Base-by-base conservation (phyloP, 2,888 invertebrate genomes). In the Graphium colonna region DNA sequence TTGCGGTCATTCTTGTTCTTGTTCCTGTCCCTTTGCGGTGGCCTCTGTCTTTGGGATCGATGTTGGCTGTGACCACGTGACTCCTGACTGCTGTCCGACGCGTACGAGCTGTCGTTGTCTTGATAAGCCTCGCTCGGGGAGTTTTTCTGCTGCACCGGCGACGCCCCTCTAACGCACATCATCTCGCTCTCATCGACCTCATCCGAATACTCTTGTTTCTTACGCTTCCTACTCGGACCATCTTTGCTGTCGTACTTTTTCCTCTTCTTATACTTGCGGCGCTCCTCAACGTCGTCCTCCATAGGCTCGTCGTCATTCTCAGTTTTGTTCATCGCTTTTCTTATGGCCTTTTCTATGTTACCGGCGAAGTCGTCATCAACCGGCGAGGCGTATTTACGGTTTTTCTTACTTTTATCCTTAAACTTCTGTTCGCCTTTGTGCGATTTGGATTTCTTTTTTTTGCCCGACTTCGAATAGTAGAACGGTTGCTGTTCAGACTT, bases 101-200 rank as follows among this genome's bases (percentile, higher is more conserved):
- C 83, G 60, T 89, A 91, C 0, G 91, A 90, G 60, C 86, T 87
- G 1, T 91, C 90, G 41, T n/a, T n/a, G n/a, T 91, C 91, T 49
- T 80, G 70, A 67, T 83, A 85, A 50, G 77, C 64, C 60, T 81
- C 83, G 41, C 63, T 68, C 33, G 77, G 67, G 31, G 75, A 76
- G 38, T 75, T 67, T 60, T 69, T 79, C n/a, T n/a, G n/a, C 38
- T 78, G 79, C 17, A 90, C 84, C 7, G 95, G 94, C 49, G 95
- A 95, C 13, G 94, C 95, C 33, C 95, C 95, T 47, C 95, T 91
- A 8, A 95, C 91, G 75, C 94, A 95, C 71, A 95, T 83, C 93
- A 95, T 94, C 77, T 96, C 95, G 69, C 92, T 94, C 67, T 96
- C 95, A 73, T 95, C 94, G 72, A 92, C 87, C 57, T 92, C 91